These are phyloP conservation scores for Sebastes iracundus DNA, from an alignment of 2,797 vertebrate species.

Conservation along the genomic window DNA sequence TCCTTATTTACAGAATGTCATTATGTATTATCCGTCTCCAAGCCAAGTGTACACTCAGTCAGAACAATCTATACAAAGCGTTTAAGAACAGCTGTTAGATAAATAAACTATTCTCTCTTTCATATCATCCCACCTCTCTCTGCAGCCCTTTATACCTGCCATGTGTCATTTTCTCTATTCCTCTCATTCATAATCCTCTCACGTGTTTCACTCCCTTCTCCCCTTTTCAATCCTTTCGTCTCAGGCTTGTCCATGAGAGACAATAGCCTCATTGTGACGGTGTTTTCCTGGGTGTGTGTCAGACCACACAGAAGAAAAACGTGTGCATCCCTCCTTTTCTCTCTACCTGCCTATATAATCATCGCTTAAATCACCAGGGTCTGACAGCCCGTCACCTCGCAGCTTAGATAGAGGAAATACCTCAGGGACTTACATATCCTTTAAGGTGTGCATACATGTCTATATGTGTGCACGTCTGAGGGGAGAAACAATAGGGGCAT, in stretches of 20 bases:
- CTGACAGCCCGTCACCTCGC: slow-evolving; percentile 70
- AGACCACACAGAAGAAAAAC: slow-evolving; percentile 69
- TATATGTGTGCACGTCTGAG: slow-evolving; percentile 13
- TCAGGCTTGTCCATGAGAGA: slow-evolving; percentile 39
- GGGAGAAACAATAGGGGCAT: slow-evolving; percentile 41
- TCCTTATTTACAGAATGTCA: slow-evolving; percentile 51
- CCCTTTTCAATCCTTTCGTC: slow-evolving; percentile 18
- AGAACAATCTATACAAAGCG: slow-evolving; percentile 6
- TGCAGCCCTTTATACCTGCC: not conserved
- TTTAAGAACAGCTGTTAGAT: slow-evolving; percentile 28
- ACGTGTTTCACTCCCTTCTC: slow-evolving; percentile 3
- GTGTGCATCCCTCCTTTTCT: slow-evolving; percentile 3
- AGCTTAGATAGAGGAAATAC: slow-evolving; percentile 74
- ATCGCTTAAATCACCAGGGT: slow-evolving; percentile 49
- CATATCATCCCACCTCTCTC: not conserved
- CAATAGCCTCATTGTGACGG: slow-evolving; percentile 65
- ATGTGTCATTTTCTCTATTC: not conserved
- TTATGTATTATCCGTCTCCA: slow-evolving; percentile 15
- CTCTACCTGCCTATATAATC: slow-evolving; percentile 58
- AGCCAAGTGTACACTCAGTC: slow-evolving; percentile 39
- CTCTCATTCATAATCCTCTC: not conserved
- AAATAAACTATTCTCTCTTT: slow-evolving; percentile 20
- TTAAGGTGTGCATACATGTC: slow-evolving; percentile 46
- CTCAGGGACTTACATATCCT: slow-evolving; percentile 61
- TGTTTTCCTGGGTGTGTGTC: slow-evolving; percentile 35